Conservation (phyloP, 2,797 vertebrate genomes). For the Margarornis squamiger region DNA sequence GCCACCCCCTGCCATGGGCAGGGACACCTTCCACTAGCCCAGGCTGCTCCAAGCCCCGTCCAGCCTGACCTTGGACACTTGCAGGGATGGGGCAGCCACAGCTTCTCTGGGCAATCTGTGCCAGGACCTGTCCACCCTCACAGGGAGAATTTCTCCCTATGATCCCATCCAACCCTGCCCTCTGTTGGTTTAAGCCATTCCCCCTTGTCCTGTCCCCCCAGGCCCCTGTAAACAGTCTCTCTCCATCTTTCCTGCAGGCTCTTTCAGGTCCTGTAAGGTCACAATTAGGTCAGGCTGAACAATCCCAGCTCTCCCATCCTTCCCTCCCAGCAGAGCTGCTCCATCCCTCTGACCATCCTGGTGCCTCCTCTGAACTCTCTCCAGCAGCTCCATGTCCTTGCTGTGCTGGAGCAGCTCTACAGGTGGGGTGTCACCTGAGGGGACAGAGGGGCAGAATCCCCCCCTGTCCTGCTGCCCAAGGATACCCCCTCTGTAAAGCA, state of each 20-base stretch:
- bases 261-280: rapidly evolving
- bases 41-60: background rate
- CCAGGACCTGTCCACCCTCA: rapidly evolving
- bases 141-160: rapidly evolving
- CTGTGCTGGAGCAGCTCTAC: background rate
- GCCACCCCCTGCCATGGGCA: background rate
- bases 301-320: background rate
- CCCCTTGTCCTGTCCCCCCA: background rate
- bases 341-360: background rate
- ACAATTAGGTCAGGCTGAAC: background rate
- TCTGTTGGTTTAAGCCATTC: rapidly evolving
- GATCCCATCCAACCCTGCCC: background rate
- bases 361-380: background rate
- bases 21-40: rapidly evolving
- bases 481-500: background rate
- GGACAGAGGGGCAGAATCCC: background rate
- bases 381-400: background rate
- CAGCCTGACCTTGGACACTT: background rate
- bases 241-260: rapidly evolving
- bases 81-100: background rate
- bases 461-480: background rate
- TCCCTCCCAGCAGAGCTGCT: background rate
- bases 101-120: background rate
- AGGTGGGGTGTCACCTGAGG: background rate
- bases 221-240: rapidly evolving